Conservation (phyloP, 2,888 invertebrate genomes). For the Chrysolina oricalcia region DNA sequence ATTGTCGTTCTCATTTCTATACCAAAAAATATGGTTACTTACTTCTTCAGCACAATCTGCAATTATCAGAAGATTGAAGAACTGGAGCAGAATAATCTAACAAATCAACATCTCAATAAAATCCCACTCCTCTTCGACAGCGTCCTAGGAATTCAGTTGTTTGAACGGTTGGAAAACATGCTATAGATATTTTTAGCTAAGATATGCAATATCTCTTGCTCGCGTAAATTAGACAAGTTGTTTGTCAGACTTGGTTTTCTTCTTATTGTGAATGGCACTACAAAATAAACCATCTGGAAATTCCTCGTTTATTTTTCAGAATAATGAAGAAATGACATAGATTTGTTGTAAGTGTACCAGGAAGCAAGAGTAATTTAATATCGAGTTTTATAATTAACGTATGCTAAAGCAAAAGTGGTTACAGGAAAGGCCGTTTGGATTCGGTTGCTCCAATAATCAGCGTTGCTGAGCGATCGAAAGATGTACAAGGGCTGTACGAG, state of each 20-base stretch:
- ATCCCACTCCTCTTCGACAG: not conserved
- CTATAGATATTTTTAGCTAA: constrained; percentile 39
- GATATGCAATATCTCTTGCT: constrained; percentile 40
- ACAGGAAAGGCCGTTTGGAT: constrained; percentile 12
- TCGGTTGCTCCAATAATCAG: not conserved
- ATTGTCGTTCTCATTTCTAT: no score
- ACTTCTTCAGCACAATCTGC: no score
- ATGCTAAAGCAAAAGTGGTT: constrained; percentile 29
- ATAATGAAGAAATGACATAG: constrained; percentile 45
- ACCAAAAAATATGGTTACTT: no score
- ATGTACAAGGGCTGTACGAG: no score
- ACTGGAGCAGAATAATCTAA: not conserved
- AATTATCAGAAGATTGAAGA: not conserved
- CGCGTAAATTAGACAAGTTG: constrained; percentile 42
- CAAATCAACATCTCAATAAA: not conserved
- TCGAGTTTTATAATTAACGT: constrained; percentile 20
- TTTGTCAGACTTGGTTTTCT: constrained; percentile 29
- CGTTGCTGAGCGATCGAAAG: not conserved
- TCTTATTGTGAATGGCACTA: constrained; percentile 47
- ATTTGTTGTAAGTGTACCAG: constrained; percentile 42
- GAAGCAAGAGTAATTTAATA: constrained; percentile 31
- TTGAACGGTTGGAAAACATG: constrained; percentile 31
- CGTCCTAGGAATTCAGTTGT: not conserved
- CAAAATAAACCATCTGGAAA: constrained; percentile 55
- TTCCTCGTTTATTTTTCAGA: constrained; percentile 45